Evolutionary conservation across 2,888 invertebrate species (phyloP).

Genomic region (Drosophila robusta): DNA sequence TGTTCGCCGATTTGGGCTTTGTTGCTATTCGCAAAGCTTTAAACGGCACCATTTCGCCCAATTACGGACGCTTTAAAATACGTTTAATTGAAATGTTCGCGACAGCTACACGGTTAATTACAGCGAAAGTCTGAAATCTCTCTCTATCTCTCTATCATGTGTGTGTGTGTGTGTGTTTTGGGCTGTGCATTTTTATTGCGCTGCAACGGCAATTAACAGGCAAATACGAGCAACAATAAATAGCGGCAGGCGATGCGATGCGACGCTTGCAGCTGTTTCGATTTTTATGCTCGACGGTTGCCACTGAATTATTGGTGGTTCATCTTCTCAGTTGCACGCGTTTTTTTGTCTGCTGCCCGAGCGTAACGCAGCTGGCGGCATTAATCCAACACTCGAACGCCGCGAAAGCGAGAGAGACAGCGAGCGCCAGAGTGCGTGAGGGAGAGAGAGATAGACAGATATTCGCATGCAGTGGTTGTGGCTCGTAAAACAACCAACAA

Average conservation of each 20-base stretch:
- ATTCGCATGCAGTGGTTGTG: slow-evolving; percentile 36
- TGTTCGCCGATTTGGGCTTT: not conserved
- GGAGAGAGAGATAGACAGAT: slow-evolving; percentile 8
- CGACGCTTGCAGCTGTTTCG: slow-evolving; percentile 70
- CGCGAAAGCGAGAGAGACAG: slow-evolving; percentile 4
- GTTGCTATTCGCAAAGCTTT: slow-evolving; percentile 15
- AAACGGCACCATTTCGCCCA: slow-evolving; percentile 20
- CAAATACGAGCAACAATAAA: slow-evolving; percentile 75
- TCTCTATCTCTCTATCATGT: not conserved
- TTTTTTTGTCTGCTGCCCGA: slow-evolving; percentile 4
- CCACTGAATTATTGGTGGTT: slow-evolving; percentile 78
- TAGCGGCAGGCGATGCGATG: slow-evolving; percentile 38
- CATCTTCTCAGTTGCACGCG: slow-evolving; percentile 48
- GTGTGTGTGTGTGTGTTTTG: slow-evolving; percentile 7
- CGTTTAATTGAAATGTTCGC: slow-evolving; percentile 57
- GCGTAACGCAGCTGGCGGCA: slow-evolving; percentile 65
- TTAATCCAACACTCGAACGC: slow-evolving; percentile 60
- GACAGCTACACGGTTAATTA: slow-evolving; percentile 60
- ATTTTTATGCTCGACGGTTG: slow-evolving; percentile 68
- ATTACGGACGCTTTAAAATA: slow-evolving; percentile 44
- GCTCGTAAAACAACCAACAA: slow-evolving; percentile 72
- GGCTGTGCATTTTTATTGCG: slow-evolving; percentile 63
- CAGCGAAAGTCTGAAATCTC: slow-evolving; percentile 32
- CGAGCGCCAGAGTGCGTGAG: not conserved
- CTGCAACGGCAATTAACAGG: slow-evolving; percentile 70